Evolutionary conservation across 2,888 invertebrate species (phyloP), one percentile per base, ranked within the genome.

Genomic region (Hemaris fuciformis): DNA sequence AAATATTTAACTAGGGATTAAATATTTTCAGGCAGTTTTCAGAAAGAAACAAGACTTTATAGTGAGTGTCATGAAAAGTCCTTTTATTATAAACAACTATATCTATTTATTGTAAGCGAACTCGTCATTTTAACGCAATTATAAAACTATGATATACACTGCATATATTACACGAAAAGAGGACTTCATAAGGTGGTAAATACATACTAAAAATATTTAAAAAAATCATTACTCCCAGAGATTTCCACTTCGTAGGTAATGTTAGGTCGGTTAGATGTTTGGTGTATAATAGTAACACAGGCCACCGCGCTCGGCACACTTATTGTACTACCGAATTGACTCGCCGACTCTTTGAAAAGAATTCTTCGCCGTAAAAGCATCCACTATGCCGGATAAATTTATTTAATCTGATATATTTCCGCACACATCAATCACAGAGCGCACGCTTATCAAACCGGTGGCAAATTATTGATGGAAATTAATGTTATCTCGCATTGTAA

Each of bases 251-350:
- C 0, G 18, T 53, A 31, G 53, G 53, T 10, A 53, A 31, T 5
- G 18, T 31, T 31, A 31, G 18, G 15, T 10, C 8, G 48, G 27
- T 5, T 3, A 18, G 3, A 10, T n/a, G 31, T 27, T 53, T 8
- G 1, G n/a, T 6, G 31, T 38, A 8, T 25, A 38, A 22, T 38
- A 38, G 38, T 41, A 53, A 18, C 25, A 38, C 23, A 18, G 25
- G 60, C 38, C 41, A 60, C 60, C 41, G 41, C 48, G 60, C 48
- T 45, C 38, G 60, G 25, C 46, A 60, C 74, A 65, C 75, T 77
- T 75, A 84, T 86, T 87, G 85, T 86, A 84, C 87, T 85, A 84
- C 87, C 83, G 87, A 88, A 89, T 87, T 88, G 86, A 84, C 79
- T 85, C 75, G 77, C 79, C 73, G 76, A 70, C 73, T 77, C 77